These are phyloP conservation scores for Phalanger gymnotis DNA, from an alignment of 2,797 vertebrate species.

Conservation along the genomic window DNA sequence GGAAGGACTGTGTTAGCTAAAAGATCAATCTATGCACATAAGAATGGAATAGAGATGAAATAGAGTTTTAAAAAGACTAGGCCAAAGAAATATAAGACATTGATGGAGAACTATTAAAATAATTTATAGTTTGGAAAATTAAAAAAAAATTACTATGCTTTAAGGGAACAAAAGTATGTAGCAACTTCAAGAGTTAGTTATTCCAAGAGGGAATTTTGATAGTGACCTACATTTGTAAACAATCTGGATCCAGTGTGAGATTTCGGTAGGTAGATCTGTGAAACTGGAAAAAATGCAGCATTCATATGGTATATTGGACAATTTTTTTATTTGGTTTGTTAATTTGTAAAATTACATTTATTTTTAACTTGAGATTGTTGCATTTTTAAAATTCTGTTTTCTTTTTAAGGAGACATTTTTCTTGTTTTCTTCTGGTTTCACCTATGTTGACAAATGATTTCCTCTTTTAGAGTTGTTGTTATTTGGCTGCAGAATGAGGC, in stretches of 20 bases:
- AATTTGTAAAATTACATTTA: not conserved
- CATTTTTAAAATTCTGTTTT: not conserved
- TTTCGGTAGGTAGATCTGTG: not conserved
- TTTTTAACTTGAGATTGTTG: not conserved
- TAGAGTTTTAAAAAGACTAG: not conserved
- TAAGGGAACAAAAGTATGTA: not conserved
- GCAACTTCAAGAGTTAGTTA: not conserved
- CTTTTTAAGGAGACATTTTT: not conserved
- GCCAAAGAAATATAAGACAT: not conserved
- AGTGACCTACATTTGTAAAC: not conserved
- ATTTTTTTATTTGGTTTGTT: not conserved
- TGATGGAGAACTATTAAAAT: not conserved
- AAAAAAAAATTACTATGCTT: not conserved
- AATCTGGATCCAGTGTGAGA: not conserved
- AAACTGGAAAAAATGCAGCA: not conserved
- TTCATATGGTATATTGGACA: not conserved
- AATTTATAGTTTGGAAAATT: not conserved
- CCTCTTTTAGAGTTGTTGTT: not conserved
- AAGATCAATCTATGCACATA: not conserved
- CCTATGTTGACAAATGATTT: not conserved
- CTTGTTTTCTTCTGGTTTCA: not conserved
- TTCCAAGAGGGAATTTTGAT: not conserved
- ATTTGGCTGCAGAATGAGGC: too few relatives aligned
- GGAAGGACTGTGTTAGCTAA: not conserved
- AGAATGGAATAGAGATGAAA: not conserved